A percentile compares a stretch with the other conserved stretches of the same genome.
Evolutionary conservation across 2,888 invertebrate genomes (phyloP).

Genomic region (Dilophus febrilis): DNA sequence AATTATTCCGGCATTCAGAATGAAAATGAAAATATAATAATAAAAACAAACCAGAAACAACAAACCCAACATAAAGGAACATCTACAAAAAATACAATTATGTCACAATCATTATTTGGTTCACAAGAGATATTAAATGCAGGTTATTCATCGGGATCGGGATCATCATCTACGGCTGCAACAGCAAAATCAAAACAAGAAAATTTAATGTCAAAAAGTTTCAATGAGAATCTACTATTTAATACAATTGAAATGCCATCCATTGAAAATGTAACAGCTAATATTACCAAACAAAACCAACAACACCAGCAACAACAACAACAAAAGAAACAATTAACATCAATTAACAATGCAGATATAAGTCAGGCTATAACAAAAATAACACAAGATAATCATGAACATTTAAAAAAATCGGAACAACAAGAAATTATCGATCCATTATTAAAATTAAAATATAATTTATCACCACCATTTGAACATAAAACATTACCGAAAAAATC

Average conservation of each 20-base stretch:
- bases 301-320: not conserved
- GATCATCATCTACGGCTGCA: constrained; percentile 14
- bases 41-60: not conserved
- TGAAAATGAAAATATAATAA: constrained; percentile 14
- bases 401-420: not conserved
- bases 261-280: constrained; percentile 10
- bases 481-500: not conserved
- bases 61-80: constrained; percentile 12
- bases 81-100: constrained; percentile 11
- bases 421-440: constrained; percentile 11
- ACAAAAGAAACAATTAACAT: not conserved
- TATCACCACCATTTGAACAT: constrained; percentile 6
- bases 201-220: constrained; percentile 37
- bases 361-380: constrained; percentile 1
- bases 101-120: constrained; percentile 25
- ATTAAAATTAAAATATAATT: constrained; percentile 15
- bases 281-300: constrained; percentile 20
- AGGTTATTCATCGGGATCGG: no score
- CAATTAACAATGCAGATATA: not conserved
- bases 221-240: constrained; percentile 36
- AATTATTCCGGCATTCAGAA: constrained; percentile 29
- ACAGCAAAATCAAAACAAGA: constrained; percentile 14
- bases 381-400: not conserved
- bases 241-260: constrained; percentile 30
- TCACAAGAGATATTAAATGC: constrained; percentile 9